Conservation (phyloP, 92 coral and sea anemone species). For the Palythoa heliodiscus region DNA sequence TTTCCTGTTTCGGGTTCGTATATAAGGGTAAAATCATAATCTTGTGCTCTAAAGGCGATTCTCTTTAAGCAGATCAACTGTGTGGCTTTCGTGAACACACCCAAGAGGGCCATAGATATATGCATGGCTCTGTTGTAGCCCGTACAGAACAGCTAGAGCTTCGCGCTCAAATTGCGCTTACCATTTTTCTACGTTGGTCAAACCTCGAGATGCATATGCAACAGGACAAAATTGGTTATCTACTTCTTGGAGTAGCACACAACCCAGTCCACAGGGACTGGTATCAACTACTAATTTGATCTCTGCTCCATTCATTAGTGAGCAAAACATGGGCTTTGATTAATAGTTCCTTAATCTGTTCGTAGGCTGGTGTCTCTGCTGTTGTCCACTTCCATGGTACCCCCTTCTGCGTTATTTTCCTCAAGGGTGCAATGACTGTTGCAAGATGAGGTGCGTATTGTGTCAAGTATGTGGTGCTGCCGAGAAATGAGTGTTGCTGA, state of each 20-base stretch:
- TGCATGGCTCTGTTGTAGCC: constrained; percentile 53
- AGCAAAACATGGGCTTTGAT: constrained; percentile 47
- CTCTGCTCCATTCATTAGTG: constrained; percentile 50
- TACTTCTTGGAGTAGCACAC: constrained; percentile 28
- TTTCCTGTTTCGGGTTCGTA: constrained; percentile 42
- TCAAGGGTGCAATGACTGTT: constrained; percentile 32
- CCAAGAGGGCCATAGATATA: constrained; percentile 46
- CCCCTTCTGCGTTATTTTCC: constrained; percentile 36
- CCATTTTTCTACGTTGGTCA: constrained; percentile 44
- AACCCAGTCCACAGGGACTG: constrained; percentile 32
- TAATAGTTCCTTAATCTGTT: constrained; percentile 32
- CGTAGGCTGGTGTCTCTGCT: constrained; percentile 28
- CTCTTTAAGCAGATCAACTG: constrained; percentile 51
- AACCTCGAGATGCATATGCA: constrained; percentile 42
- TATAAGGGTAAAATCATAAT: constrained; percentile 38
- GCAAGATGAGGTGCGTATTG: constrained; percentile 26
- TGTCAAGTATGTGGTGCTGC: constrained; percentile 31
- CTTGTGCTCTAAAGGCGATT: constrained; percentile 40
- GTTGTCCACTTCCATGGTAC: constrained; percentile 40
- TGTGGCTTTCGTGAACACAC: constrained; percentile 39
- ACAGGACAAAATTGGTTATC: constrained; percentile 33
- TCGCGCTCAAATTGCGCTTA: constrained; percentile 55
- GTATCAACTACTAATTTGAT: constrained; percentile 50
- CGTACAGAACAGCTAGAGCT: constrained; percentile 46
- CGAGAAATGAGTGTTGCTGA: constrained; percentile 35